Conservation (phyloP, 2,888 invertebrate genomes). For the Apeira syringaria region DNA sequence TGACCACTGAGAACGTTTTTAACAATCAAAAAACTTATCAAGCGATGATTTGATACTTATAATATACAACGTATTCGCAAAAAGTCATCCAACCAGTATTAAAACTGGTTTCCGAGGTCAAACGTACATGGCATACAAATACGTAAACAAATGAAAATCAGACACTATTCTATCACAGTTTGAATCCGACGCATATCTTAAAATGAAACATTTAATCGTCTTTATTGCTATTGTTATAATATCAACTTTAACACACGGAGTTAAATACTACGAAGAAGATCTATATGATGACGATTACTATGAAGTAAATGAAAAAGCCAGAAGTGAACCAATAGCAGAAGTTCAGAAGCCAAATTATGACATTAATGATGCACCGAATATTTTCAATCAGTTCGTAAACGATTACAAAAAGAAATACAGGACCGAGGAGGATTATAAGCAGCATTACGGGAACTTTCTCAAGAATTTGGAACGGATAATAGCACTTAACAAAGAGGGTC, state of each 20-base stretch:
- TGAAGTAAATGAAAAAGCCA: constrained; percentile 7
- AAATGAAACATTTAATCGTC: constrained; percentile 38
- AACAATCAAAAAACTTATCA: no score
- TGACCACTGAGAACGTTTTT: no score
- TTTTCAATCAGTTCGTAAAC: constrained; percentile 51
- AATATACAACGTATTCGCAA: constrained; percentile 14
- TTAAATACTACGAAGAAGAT: constrained; percentile 22
- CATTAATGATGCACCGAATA: constrained; percentile 47
- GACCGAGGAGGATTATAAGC: constrained; percentile 40
- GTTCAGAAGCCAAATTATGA: constrained; percentile 47
- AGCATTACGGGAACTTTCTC: constrained; percentile 51
- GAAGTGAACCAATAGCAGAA: constrained; percentile 19
- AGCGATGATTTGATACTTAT: background rate
- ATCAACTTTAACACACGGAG: constrained; percentile 25
- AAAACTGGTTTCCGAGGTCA: constrained; percentile 44
- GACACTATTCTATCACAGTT: constrained; percentile 26
- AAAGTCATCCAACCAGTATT: constrained; percentile 11
- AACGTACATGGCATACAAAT: constrained; percentile 16
- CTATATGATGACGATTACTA: constrained; percentile 23
- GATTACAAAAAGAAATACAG: constrained; percentile 54
- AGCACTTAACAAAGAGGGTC: constrained; percentile 43
- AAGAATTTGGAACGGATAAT: constrained; percentile 57
- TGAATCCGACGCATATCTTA: constrained; percentile 29
- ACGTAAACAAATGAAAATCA: constrained; percentile 31
- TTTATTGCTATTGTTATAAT: constrained; percentile 24